phyloP scores from a whole-genome alignment of 2,113 vertebrate genomes.

The Vulpes lagopus region DNA sequence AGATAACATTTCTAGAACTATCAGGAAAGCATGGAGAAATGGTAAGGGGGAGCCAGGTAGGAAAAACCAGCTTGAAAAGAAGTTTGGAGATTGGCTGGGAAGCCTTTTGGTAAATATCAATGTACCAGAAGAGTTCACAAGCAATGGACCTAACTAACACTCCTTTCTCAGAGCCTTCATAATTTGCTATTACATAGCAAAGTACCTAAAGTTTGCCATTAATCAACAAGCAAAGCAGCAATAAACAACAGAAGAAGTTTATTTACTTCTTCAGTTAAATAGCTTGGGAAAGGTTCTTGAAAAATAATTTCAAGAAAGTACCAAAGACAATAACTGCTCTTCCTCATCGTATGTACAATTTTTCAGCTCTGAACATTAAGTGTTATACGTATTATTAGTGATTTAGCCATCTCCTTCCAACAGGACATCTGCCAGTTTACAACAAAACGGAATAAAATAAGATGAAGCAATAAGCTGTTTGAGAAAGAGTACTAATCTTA shows the following conservation, averaged over 20 bases:
- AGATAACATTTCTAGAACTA: neutral
- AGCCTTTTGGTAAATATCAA: neutral
- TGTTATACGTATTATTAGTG: neutral
- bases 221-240: conserved; percentile 30
- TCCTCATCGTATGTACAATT: neutral
- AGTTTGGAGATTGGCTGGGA: neutral
- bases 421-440: neutral
- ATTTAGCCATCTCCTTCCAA: neutral
- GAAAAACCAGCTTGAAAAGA: neutral
- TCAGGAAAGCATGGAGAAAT: neutral
- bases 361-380: conserved; percentile 39
- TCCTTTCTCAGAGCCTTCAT: neutral
- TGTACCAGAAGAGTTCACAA: neutral
- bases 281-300: neutral
- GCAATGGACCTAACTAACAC: neutral
- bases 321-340: neutral
- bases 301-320: conserved; percentile 35
- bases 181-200: neutral
- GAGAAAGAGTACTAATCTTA: conserved; percentile 50
- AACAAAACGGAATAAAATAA: conserved; percentile 22
- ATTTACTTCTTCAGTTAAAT: conserved; percentile 39
- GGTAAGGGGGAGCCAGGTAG: neutral
- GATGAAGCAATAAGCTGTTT: neutral
- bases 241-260: conserved; percentile 12
- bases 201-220: conserved; percentile 24